phyloP scores from a whole-genome alignment of 2,888 invertebrate species.

The Chrysodeixis includens region DNA sequence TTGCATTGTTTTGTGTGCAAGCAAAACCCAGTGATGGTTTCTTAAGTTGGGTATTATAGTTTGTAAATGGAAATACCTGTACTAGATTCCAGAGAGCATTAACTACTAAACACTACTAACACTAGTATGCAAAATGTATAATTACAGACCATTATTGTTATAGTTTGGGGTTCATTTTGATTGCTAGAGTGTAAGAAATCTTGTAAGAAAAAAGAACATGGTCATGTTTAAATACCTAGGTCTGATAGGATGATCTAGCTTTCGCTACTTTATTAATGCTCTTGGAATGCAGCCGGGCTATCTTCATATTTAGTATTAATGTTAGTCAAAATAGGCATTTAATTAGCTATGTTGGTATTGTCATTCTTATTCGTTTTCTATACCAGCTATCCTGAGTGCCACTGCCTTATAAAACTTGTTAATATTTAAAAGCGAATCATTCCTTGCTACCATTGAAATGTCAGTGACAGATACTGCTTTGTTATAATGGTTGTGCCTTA shows the following conservation, averaged over 20 bases:
- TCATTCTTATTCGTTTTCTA: neutral
- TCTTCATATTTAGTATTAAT: neutral
- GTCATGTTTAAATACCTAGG: neutral
- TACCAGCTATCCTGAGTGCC: neutral
- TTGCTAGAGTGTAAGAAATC: neutral
- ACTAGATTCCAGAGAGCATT: neutral
- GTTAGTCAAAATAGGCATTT: neutral
- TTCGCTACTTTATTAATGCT: neutral
- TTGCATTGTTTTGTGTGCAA: neutral
- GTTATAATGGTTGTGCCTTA: slow-evolving; percentile 84
- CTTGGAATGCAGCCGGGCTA: neutral
- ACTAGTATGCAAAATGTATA: neutral
- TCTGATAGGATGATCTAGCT: neutral
- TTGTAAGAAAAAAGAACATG: no score
- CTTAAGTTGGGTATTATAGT: neutral
- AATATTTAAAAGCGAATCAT: slow-evolving; percentile 12
- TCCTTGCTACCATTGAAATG: slow-evolving; percentile 31
- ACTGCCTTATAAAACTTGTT: neutral
- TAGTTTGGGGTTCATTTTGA: neutral
- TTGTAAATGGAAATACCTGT: neutral
- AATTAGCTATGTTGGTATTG: neutral
- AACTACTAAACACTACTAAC: neutral
- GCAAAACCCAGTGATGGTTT: neutral
- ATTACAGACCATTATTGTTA: no score
- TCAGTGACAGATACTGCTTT: slow-evolving; percentile 50